Base-by-base conservation (phyloP, 1,140 invertebrate genomes). In the Procambarus virginalis region DNA sequence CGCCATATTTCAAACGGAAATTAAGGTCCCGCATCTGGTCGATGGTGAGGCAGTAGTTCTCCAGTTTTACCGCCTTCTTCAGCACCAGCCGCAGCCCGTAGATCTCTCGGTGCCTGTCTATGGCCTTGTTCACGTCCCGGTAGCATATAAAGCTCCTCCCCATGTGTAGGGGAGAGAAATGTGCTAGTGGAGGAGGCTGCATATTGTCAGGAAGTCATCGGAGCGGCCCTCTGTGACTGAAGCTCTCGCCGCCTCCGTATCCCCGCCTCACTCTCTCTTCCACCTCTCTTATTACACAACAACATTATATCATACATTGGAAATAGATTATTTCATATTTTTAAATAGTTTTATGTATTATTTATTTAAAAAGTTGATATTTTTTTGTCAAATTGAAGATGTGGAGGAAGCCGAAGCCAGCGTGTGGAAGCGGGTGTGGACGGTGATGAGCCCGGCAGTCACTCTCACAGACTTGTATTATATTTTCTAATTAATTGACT, bases 1-100 rank as follows among this genome's bases (percentile, higher is more conserved):
- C 64, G 48, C 92, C 92, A 89, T 92, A 92, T 78, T 92, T 92
- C 55, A 92, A 78, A 55, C 92, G 89, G 68, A 88, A 90, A 92
- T 92, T 92, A 12, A 92, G 78, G 88, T 91, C 87, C 49, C 86
- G 82, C 82, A 91, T 88, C 84, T 92, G 91, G 17, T 91, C 89
- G 9, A 89, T 68, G 5, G 91, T 91, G 46, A 92, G 83, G 68
- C 84, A 91, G 83, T 89, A 92, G 70, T 92, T 91, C 20, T 92
- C 91, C 17, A 92, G 58, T 79, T 92, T 92, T 12, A 91, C 73
- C 3, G 91, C 90, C 78, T 88, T 91, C 83, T 92, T 92, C n/a
- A 92, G 75, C 83, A 87, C 87, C 73, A 92, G 60, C 14, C 90
- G 90, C 4, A 92, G 73, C 20, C 92, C 92, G 49, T 89, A 92